Evolutionary conservation across 1,140 invertebrate species (phyloP), one percentile per base, ranked within the genome.

Genomic region (Drosophila nigromelanica): DNA sequence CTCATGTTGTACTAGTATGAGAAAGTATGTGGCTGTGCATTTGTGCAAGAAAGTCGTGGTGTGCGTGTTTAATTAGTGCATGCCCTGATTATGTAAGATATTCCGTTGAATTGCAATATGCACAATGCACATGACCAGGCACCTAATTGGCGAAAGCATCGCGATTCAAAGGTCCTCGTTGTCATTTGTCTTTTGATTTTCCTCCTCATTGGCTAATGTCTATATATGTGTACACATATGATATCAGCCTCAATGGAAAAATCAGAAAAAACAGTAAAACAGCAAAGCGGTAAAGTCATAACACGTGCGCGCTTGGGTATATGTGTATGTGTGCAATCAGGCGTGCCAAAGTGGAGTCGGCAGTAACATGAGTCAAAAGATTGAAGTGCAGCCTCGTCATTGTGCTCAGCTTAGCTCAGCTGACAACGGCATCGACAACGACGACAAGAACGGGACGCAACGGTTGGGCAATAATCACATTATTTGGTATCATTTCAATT

Each of bases 401-500:
- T 63, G 47, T 58, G 33, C 27, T 30, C 12, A 70, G 39, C 52
- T 40, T 18, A 47, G 42, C 52, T 40, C 18, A 47, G 42, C 35
- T 30, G 15, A 33, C 40, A 48, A 24, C 60, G 63, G 43, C 55
- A 24, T 59, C 8, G 50, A 18, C 40, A 27, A 27, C 24, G 56
- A 30, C 50, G 51, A 33, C 42, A 37, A 47, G 35, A 66, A 55
- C 40, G 66, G 33, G 8, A 35, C 33, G 33, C 33, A 8, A 68
- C 12, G 35, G 40, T 10, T 35, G 42, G 50, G 58, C 66, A 73
- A 80, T 86, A 86, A 86, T 81, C 82, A 87, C 82, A 86, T 87
- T 86, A 86, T 80, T 77, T 71, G 78, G 63, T 70, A 73, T 78
- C 82, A 87, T 86, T 86, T 86, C 81, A 86, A 87, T 87, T 87